phyloP scores from a whole-genome alignment of 2,888 invertebrate species.

The Drosophila demipolita region DNA sequence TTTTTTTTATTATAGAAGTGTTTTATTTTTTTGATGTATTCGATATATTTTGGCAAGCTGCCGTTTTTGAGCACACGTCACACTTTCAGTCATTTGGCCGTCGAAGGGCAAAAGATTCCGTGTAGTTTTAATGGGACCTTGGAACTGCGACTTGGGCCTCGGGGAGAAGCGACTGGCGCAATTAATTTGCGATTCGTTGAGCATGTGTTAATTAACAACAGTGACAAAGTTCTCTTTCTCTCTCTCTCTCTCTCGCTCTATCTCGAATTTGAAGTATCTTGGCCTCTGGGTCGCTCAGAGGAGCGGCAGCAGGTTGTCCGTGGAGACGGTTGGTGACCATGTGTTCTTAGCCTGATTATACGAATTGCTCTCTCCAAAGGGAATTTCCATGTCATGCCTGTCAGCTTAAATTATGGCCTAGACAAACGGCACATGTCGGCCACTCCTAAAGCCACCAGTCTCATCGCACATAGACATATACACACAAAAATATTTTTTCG shows the following conservation, averaged over 20 bases:
- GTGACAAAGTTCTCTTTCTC: conserved; percentile 58
- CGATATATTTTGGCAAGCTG: neutral
- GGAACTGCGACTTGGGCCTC: conserved; percentile 16
- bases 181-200: conserved; percentile 84
- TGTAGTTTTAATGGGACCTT: conserved; percentile 14
- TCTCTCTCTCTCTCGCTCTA: neutral
- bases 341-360: conserved; percentile 77
- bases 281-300: conserved; percentile 12
- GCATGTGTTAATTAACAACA: conserved; percentile 84
- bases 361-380: conserved; percentile 69
- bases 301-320: conserved; percentile 34
- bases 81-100: neutral
- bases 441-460: conserved; percentile 31
- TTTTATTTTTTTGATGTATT: neutral
- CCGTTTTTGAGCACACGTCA: neutral
- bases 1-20: neutral
- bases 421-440: conserved; percentile 43
- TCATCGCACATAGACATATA: conserved; percentile 17
- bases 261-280: neutral
- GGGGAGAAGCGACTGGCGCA: conserved; percentile 64
- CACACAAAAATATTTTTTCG: conserved; percentile 36
- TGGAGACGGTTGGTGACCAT: conserved; percentile 55
- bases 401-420: conserved; percentile 79
- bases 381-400: conserved; percentile 77
- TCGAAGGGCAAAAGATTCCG: conserved; percentile 11